phyloP scores from a whole-genome alignment of 1,140 invertebrate species.

The Bilobella aurantiaca region DNA sequence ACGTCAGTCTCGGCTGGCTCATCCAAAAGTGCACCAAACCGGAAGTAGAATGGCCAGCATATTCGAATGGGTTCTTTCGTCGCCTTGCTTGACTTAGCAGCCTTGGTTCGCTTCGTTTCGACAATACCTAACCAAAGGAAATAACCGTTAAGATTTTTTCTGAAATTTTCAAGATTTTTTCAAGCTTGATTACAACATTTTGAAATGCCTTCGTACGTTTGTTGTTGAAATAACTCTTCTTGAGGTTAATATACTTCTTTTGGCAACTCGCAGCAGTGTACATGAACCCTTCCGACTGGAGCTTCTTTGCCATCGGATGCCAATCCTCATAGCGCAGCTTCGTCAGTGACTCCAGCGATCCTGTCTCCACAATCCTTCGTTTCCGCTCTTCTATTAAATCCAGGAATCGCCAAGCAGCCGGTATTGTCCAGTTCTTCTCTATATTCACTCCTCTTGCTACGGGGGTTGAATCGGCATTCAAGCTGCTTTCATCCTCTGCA shows the following conservation, averaged over 20 bases:
- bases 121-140: not conserved
- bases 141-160: not conserved
- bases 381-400: not conserved
- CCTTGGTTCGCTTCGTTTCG: not conserved
- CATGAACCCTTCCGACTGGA: constrained; percentile 41
- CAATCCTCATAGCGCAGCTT: not conserved
- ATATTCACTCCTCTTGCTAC: not conserved
- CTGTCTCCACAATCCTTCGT: not conserved
- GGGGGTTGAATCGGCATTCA: too few relatives aligned
- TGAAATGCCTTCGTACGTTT: not conserved
- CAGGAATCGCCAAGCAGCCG: not conserved
- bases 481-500: too few relatives aligned
- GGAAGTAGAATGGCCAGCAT: not conserved
- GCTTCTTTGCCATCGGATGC: not conserved
- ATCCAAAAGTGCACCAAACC: not conserved
- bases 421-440: not conserved
- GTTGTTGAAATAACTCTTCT: not conserved
- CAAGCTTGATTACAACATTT: not conserved
- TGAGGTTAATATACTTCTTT: not conserved
- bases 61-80: not conserved
- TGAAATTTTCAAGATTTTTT: too few relatives aligned
- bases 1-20: not conserved
- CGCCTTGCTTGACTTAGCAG: not conserved
- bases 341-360: not conserved
- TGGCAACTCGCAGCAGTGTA: not conserved